phyloP scores from a whole-genome alignment of 2,888 invertebrate genomes.

The Bhutanitis thaidina region DNA sequence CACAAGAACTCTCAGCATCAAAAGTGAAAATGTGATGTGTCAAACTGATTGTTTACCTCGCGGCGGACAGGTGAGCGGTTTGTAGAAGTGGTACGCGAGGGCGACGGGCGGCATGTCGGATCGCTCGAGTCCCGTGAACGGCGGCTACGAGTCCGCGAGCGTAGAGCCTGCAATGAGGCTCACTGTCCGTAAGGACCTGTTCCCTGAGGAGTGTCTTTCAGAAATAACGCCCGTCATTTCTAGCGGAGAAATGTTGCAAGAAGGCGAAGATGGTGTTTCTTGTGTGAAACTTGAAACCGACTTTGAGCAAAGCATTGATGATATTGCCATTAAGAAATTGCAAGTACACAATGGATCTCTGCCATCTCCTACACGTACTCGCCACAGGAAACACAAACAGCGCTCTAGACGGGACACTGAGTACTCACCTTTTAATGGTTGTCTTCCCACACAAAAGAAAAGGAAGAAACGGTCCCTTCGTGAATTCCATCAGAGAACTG shows the following conservation, averaged over 20 bases:
- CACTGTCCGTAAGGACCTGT: slow-evolving; percentile 75
- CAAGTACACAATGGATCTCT: slow-evolving; percentile 57
- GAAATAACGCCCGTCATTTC: slow-evolving; percentile 41
- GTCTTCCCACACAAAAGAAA: slow-evolving; percentile 58
- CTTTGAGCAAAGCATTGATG: slow-evolving; percentile 75
- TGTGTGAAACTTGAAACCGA: slow-evolving; percentile 74
- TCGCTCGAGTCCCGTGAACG: slow-evolving; percentile 73
- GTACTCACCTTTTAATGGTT: slow-evolving; percentile 54
- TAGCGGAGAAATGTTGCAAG: slow-evolving; percentile 42
- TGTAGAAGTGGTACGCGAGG: slow-evolving; percentile 72
- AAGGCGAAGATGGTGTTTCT: slow-evolving; percentile 53
- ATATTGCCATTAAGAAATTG: slow-evolving; percentile 62
- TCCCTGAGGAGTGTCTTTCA: slow-evolving; percentile 56
- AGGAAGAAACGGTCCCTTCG: slow-evolving; percentile 56
- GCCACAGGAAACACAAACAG: slow-evolving; percentile 68
- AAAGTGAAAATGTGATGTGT: slow-evolving; percentile 81
- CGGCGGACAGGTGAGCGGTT: slow-evolving; percentile 74
- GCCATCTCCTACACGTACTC: slow-evolving; percentile 51
- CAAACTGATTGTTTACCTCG: slow-evolving; percentile 80
- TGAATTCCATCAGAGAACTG: slow-evolving; percentile 52
- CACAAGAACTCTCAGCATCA: slow-evolving; percentile 62
- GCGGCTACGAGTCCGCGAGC: slow-evolving; percentile 65
- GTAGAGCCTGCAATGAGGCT: slow-evolving; percentile 57
- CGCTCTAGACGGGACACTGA: slow-evolving; percentile 57
- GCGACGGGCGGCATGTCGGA: slow-evolving; percentile 76